phyloP scores from a whole-genome alignment of 2,888 invertebrate species.

The Phorcus lineatus region DNA sequence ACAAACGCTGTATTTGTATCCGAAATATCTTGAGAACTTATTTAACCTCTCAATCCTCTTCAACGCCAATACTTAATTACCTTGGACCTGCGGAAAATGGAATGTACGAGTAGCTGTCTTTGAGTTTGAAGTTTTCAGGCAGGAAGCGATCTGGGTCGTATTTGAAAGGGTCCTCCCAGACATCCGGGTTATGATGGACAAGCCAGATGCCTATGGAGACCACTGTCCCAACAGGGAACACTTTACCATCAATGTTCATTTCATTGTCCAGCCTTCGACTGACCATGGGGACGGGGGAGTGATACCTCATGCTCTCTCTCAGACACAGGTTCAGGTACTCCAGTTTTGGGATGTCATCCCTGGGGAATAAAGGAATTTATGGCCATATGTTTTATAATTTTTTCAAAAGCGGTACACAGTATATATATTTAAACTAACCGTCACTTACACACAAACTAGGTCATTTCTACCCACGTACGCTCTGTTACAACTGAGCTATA shows the following conservation, averaged over 20 bases:
- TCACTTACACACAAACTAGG: too few species aligned
- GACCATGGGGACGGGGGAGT: slow-evolving; percentile 58
- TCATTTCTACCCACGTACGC: too few species aligned
- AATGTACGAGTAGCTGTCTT: slow-evolving; percentile 56
- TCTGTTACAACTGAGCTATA: too few species aligned
- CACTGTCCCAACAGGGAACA: slow-evolving; percentile 49
- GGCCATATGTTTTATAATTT: too few species aligned
- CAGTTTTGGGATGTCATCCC: slow-evolving; percentile 59
- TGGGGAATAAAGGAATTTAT: slow-evolving; percentile 21
- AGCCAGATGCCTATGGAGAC: slow-evolving; percentile 47
- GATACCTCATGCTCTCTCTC: slow-evolving; percentile 63
- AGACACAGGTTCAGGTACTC: slow-evolving; percentile 59
- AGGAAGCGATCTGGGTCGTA: slow-evolving; percentile 61
- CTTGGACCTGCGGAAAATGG: slow-evolving; percentile 64
- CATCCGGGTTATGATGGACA: slow-evolving; percentile 59
- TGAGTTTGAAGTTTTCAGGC: slow-evolving; percentile 49
- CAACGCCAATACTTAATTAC: background rate
- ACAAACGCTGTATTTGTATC: too few species aligned
- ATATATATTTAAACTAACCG: too few species aligned
- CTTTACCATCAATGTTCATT: slow-evolving; percentile 53
- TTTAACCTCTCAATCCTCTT: background rate
- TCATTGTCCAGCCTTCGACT: slow-evolving; percentile 48
- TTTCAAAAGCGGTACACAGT: too few species aligned
- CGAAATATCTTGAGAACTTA: too few species aligned
- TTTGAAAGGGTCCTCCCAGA: slow-evolving; percentile 56